Base-by-base conservation (phyloP, 2,888 invertebrate species). In the Gnatocerus cornutus region DNA sequence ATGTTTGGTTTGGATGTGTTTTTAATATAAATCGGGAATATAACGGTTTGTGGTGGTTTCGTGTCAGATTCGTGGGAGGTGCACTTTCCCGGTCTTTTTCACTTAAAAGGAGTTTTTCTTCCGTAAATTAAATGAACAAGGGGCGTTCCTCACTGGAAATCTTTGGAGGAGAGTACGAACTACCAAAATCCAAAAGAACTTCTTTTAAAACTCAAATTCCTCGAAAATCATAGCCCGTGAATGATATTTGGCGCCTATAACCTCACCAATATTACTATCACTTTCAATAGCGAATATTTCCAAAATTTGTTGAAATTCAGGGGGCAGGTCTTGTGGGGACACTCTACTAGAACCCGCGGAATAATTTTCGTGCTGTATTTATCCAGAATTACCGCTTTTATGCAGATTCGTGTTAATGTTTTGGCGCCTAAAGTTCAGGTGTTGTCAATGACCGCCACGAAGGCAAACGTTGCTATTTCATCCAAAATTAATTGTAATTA, bases 381-480 rank as follows among this genome's bases (percentile, higher is more conserved):
- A n/a, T 4, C 10, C 14, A 8, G 27, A 61, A 63, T 52, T 27
- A 13, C 10, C 29, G 14, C 46, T 16, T 21, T 48, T 39, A n/a
- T 9, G 46, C 14, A 9, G 21, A 46, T 33, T 59, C 39, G 41
- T 10, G 58, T 58, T 29, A 0, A n/a, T 41, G 13, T 39, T 63
- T 63, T 63, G 63, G 63, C 63, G 63, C 63, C 41, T 53, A 63
- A 63, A 52, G 14, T 63, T 52, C 43, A 43, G 50, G 41, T 39
- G 37, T 63, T 52, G 63, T 43, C 63, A 63, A 41, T 63, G 63
- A 63, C 63, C 53, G 63, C 63, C 63, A 63, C 63, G 63, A 53
- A 52, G 53, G 52, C 63, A 63, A 52, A 48, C 13, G 1, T 59
- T 10, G 12, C 41, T 41, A 33, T 33, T 33, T 33, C 2, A 33